A percentile compares a stretch with the other conserved stretches of the same genome.
phyloP scores from a whole-genome alignment of 92 coral and sea anemone genomes.

The Palythoa grandiflora region DNA sequence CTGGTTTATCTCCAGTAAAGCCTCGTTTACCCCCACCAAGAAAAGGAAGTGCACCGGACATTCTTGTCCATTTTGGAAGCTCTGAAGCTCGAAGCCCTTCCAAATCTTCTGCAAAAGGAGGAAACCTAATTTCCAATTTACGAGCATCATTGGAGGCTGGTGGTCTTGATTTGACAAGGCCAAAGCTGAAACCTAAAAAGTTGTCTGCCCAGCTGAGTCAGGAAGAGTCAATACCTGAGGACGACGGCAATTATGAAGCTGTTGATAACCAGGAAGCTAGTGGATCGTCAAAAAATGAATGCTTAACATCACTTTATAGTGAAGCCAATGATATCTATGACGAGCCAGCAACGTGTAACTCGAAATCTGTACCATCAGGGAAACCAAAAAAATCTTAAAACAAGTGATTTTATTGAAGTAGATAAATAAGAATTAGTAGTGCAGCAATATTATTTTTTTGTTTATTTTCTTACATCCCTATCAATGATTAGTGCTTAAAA shows the following conservation, averaged over 20 bases:
- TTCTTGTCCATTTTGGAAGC: neutral
- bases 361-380: conserved; percentile 55
- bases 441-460: neutral
- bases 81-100: conserved; percentile 28
- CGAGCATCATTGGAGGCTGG: conserved; percentile 87
- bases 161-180: conserved; percentile 75
- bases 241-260: conserved; percentile 60
- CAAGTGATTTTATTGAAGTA: conserved; percentile 15
- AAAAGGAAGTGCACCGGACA: conserved; percentile 75
- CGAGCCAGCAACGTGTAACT: conserved; percentile 58
- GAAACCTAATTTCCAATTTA: conserved; percentile 70
- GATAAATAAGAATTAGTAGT: neutral
- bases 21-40: conserved; percentile 60
- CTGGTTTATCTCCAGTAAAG: conserved; percentile 29
- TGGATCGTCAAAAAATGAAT: conserved; percentile 35
- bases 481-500: too few species aligned
- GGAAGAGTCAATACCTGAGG: conserved; percentile 68
- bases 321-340: conserved; percentile 71
- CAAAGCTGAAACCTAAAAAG: conserved; percentile 57
- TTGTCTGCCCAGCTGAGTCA: conserved; percentile 33
- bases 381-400: conserved; percentile 50
- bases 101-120: conserved; percentile 4
- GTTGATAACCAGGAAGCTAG: conserved; percentile 47
- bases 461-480: too few species aligned
- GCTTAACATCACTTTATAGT: conserved; percentile 74